phyloP scores from a whole-genome alignment of 1,140 invertebrate genomes.

The Sitobion miscanthi region DNA sequence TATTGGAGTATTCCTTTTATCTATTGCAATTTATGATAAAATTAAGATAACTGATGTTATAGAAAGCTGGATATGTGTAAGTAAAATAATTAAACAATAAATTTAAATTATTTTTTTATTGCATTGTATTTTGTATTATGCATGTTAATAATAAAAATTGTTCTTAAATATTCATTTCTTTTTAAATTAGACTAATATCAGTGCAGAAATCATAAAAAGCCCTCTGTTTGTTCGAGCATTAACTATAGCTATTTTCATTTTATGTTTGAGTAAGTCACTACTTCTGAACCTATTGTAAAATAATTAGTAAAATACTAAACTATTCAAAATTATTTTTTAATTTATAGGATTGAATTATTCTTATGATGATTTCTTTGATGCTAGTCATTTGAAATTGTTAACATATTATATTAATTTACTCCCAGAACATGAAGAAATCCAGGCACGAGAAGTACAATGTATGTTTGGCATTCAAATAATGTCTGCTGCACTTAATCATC shows the following conservation, averaged over 20 bases:
- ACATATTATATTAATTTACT: slow-evolving; percentile 34
- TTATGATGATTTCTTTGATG: slow-evolving; percentile 38
- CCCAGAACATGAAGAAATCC: slow-evolving; percentile 33
- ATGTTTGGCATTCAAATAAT: slow-evolving; percentile 45
- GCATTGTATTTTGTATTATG: background rate
- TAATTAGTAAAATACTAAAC: too few relatives aligned
- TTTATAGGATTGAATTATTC: slow-evolving; percentile 32
- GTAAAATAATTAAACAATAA: background rate
- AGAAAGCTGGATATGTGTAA: slow-evolving; percentile 41
- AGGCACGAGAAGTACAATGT: slow-evolving; percentile 38
- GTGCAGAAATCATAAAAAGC: slow-evolving; percentile 15
- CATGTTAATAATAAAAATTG: background rate
- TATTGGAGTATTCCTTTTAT: slow-evolving; percentile 42
- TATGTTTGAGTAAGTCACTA: slow-evolving; percentile 20
- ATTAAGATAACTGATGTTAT: slow-evolving; percentile 21
- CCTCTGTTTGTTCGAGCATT: slow-evolving; percentile 33
- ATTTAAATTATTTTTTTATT: background rate
- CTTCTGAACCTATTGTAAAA: background rate
- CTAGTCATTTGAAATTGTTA: slow-evolving; percentile 6
- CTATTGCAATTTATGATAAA: slow-evolving; percentile 44
- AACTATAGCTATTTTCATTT: slow-evolving; percentile 33
- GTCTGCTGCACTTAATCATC: slow-evolving; percentile 41
- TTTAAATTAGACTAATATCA: background rate
- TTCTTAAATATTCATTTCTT: background rate
- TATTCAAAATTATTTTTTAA: too few relatives aligned